phyloP scores from a whole-genome alignment of 2,113 vertebrate genomes.

The Microtus montanus region DNA sequence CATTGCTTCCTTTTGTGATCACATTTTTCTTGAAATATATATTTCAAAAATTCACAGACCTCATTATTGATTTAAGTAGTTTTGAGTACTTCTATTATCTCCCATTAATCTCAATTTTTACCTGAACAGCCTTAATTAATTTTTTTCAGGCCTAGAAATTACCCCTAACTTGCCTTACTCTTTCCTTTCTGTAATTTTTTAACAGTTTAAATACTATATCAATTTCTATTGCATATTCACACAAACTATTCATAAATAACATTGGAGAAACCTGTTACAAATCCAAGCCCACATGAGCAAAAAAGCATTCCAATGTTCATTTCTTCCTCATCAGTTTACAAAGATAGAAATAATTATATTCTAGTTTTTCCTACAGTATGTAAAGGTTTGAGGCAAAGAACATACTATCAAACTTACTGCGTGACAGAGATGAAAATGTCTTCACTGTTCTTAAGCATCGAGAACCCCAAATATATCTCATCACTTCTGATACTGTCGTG shows the following conservation, averaged over 20 bases:
- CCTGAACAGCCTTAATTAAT: slow-evolving; percentile 11
- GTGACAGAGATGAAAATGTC: background rate
- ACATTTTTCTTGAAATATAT: slow-evolving; percentile 8
- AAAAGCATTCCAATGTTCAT: background rate
- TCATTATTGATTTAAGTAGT: background rate
- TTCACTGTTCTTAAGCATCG: background rate
- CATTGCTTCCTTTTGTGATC: slow-evolving; percentile 36
- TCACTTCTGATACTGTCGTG: background rate
- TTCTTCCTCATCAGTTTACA: background rate
- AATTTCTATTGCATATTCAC: background rate
- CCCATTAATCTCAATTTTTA: slow-evolving; percentile 28
- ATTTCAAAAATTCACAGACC: slow-evolving; percentile 12
- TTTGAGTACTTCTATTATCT: background rate
- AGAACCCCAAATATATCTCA: background rate
- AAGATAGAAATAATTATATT: background rate
- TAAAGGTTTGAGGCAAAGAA: background rate
- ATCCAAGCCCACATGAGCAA: background rate
- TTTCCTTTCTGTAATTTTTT: background rate
- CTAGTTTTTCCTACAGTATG: background rate
- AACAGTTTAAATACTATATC: background rate
- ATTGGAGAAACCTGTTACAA: background rate
- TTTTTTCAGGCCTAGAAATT: background rate
- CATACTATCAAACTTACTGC: background rate
- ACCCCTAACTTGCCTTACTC: background rate
- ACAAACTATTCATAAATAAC: background rate